These are phyloP conservation scores for Antheraea yamamai DNA, from an alignment of 2,888 invertebrate species.

Conservation along the genomic window DNA sequence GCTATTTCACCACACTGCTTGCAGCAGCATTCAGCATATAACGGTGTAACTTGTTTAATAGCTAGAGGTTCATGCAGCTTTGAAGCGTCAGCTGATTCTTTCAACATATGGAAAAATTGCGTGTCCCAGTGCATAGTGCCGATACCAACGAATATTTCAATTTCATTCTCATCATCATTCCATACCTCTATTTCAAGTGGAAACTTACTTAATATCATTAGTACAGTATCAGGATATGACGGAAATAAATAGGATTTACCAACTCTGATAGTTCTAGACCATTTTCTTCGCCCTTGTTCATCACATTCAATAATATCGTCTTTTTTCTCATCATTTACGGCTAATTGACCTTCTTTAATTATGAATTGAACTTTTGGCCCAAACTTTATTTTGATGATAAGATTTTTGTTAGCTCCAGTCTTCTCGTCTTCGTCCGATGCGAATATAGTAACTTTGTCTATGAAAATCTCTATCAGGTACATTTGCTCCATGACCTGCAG, in stretches of 20 bases:
- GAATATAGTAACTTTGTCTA: conserved; percentile 77
- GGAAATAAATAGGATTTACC: conserved; percentile 82
- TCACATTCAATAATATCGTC: conserved; percentile 63
- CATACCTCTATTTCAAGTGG: conserved; percentile 78
- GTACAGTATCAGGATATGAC: conserved; percentile 70
- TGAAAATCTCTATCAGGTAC: conserved; percentile 81
- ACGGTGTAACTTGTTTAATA: conserved; percentile 54
- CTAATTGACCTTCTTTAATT: conserved; percentile 72
- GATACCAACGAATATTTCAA: conserved; percentile 67
- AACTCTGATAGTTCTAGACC: conserved; percentile 66
- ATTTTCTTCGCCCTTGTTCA: conserved; percentile 58
- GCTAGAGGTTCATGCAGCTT: conserved; percentile 58
- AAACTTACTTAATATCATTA: conserved; percentile 66
- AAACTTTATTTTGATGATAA: conserved; percentile 74
- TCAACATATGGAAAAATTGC: conserved; percentile 74
- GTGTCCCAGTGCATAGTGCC: conserved; percentile 73
- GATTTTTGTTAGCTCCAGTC: conserved; percentile 63
- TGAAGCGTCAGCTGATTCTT: conserved; percentile 60
- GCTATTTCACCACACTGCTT: conserved; percentile 66
- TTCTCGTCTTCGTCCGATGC: conserved; percentile 50
- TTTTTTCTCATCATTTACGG: conserved; percentile 45
- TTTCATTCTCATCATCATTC: conserved; percentile 68
- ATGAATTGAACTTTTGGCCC: conserved; percentile 76
- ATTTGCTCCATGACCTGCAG: conserved; percentile 81
- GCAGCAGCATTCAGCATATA: conserved; percentile 64